A percentile compares a stretch with the other conserved stretches of the same genome.
phyloP scores from a whole-genome alignment of 2,797 vertebrate species.

The Brotula barbata region DNA sequence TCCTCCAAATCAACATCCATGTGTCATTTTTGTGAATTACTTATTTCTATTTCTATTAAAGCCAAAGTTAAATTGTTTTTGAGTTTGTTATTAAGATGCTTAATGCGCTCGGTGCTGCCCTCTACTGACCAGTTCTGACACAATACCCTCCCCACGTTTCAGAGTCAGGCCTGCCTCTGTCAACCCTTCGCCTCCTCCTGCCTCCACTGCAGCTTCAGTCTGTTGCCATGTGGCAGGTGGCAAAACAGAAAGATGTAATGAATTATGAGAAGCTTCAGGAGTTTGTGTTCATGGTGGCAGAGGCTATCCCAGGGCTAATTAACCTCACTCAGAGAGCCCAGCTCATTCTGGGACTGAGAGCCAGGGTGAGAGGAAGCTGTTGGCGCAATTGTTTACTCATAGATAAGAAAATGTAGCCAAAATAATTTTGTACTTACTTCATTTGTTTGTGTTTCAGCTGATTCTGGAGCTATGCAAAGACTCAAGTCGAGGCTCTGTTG shows the following conservation, averaged over 20 bases:
- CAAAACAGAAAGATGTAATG: constrained; percentile 72
- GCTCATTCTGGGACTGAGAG: constrained; percentile 73
- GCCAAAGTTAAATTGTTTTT: neutral
- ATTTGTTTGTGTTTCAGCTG: constrained; percentile 61
- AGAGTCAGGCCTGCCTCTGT: constrained; percentile 58
- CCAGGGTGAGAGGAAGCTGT: constrained; percentile 58
- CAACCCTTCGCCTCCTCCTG: constrained; percentile 76
- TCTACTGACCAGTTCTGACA: constrained; percentile 20
- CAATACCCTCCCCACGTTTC: constrained; percentile 23
- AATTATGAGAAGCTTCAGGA: constrained; percentile 81
- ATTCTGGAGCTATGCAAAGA: constrained; percentile 80
- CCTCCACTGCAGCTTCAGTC: constrained; percentile 78
- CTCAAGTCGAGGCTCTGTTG: constrained; percentile 49
- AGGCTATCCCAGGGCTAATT: constrained; percentile 78
- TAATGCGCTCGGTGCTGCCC: constrained; percentile 32
- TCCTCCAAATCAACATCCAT: neutral
- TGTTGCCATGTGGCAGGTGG: constrained; percentile 82
- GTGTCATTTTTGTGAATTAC: neutral
- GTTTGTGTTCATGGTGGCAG: constrained; percentile 77
- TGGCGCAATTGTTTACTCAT: no score
- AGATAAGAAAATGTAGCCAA: no score
- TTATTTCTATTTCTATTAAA: no score
- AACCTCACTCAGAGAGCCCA: constrained; percentile 76
- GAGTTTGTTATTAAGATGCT: neutral
- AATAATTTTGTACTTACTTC: neutral